These are phyloP conservation scores for Mus musculus DNA, from an alignment of 2,113 vertebrate species.

Conservation along the genomic window GRCm39 chr6:98372001-98372500, in stretches of 20 bases:
- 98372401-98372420: not conserved
- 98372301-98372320: not conserved
- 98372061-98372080: not conserved
- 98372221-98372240: not conserved
- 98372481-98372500: not conserved
- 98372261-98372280: not conserved
- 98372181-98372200: too few relatives aligned
- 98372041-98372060: not conserved
- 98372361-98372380: not conserved
- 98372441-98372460: not conserved
- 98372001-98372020: not conserved
- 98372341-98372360: not conserved
- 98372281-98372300: not conserved
- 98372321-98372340: not conserved
- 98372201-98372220: not conserved
- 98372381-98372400: not conserved
- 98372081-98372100: not conserved
- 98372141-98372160: not conserved
- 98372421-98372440: not conserved
- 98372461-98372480: not conserved
- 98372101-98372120: not conserved
- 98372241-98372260: not conserved
- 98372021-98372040: not conserved
- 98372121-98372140: not conserved
- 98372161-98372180: not conserved